Evolutionary conservation across 2,797 vertebrate species (phyloP), one percentile per base, ranked within the genome.

Genomic region (Sebastes aleutianus): DNA sequence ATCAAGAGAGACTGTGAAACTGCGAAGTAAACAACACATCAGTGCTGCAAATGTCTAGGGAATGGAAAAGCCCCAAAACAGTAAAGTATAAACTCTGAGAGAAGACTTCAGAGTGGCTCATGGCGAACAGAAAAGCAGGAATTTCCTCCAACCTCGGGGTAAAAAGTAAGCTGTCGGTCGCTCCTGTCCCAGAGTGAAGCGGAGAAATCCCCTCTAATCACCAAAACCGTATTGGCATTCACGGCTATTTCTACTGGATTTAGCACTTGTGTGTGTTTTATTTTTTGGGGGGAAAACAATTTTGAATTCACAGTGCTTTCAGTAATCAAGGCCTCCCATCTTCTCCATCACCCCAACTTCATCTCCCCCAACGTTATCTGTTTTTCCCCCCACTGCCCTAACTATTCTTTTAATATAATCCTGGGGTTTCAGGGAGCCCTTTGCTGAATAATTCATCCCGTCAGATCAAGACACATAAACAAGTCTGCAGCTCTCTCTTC

Each of bases 361-460:
- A 65, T 85, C 65, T 67, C 61, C 39, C 56, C 66, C 18, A 16
- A 57, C 58, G 47, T 70, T 78, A 64, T 56, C 32, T 20, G 2
- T 31, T 18, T 31, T 31, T 20, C 18, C 26, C 56, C n/a, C 32
- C 34, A 31, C 57, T 73, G 58, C 75, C 84, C 61, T 58, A 85
- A 87, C 89, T 78, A 75, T 83, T 87, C 80, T 92, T 88, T 87
- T 83, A 89, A 92, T 88, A 79, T 76, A 58, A 88, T 89, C 82
- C 79, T 27, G 69, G 83, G 85, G 77, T 83, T 53, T 64, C 83
- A 62, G 59, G 74, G 78, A 87, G 89, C 75, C 77, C 58, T 85
- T 87, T 85, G 62, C 88, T 94, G 91, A 93, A 95, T 94, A 92
- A 94, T 94, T 95, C 91, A 95, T 92, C 80, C 47, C 34, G 85